Conservation (phyloP, 2,888 invertebrate genomes). For the Cheilosia vernalis region DNA sequence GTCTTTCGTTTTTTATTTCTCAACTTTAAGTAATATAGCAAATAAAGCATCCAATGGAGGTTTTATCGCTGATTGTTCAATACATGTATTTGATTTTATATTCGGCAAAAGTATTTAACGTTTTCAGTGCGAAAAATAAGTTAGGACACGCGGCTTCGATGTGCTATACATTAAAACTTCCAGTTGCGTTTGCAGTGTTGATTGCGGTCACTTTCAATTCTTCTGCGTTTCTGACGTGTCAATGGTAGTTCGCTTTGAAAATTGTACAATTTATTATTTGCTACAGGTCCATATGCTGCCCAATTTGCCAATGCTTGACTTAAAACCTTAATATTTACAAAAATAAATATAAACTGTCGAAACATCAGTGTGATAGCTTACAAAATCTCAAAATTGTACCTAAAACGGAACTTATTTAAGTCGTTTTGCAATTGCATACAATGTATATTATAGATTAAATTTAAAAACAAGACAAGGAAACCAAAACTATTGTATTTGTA, state of each 20-base stretch:
- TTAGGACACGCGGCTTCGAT: not conserved
- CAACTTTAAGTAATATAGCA: no score
- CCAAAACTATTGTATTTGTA: constrained; percentile 10
- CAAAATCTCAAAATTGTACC: not conserved
- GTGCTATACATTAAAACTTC: no score
- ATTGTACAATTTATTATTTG: no score
- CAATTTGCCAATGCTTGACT: not conserved
- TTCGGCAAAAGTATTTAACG: not conserved
- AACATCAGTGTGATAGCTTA: not conserved
- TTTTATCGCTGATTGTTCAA: not conserved
- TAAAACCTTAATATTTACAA: not conserved
- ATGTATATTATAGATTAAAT: constrained; percentile 3
- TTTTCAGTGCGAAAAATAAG: not conserved
- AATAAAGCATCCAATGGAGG: no score
- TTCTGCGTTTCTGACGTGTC: not conserved
- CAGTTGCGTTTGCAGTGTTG: not conserved
- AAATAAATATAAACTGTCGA: not conserved
- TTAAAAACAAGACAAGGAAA: constrained; percentile 13
- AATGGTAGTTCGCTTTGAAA: not conserved
- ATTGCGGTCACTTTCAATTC: constrained; percentile 5
- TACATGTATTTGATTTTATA: not conserved
- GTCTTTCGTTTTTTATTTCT: no score
- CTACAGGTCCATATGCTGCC: no score
- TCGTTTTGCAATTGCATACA: not conserved
- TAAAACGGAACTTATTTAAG: not conserved